Percentiles rank a stretch among this genome's conserved stretches.
phyloP scores from a whole-genome alignment of 2,113 vertebrate species.

The Calidris pygmaea region DNA sequence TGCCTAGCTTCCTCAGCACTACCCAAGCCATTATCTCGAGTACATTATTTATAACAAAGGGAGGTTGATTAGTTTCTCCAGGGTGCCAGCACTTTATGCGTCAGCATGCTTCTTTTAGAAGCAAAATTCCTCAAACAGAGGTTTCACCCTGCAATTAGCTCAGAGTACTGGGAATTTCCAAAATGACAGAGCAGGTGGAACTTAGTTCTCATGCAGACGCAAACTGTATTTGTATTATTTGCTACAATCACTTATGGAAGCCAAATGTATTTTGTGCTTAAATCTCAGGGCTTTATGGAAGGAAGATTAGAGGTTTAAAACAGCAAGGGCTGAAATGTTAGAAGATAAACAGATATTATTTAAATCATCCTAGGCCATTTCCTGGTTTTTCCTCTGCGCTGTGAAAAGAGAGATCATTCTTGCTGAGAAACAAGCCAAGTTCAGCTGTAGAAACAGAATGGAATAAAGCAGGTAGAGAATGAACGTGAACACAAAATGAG shows the following conservation, averaged over 20 bases:
- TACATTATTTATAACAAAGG: constrained; percentile 48
- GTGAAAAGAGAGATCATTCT: neutral
- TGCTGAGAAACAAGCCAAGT: neutral
- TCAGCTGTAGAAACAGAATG: neutral
- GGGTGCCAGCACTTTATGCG: constrained; percentile 29
- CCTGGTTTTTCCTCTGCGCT: neutral
- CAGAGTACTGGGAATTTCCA: constrained; percentile 37
- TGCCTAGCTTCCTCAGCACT: neutral
- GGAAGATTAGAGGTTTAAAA: neutral
- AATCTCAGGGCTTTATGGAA: constrained; percentile 1
- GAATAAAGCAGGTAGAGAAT: neutral
- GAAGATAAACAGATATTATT: constrained; percentile 25
- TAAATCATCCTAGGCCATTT: constrained; percentile 7
- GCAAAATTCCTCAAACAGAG: constrained; percentile 35
- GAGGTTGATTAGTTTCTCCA: constrained; percentile 56
- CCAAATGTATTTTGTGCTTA: neutral
- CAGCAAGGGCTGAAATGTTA: constrained; percentile 1
- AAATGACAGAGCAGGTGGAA: neutral
- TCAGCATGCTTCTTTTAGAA: constrained; percentile 53
- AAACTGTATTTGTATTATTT: constrained; percentile 25
- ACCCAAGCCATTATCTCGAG: neutral
- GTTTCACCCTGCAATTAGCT: constrained; percentile 39
- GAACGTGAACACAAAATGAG: neutral
- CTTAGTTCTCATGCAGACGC: neutral
- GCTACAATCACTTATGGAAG: neutral